Evolutionary conservation across 2,797 vertebrate genomes (phyloP).

Genomic region (Odontamblyopus rebecca): DNA sequence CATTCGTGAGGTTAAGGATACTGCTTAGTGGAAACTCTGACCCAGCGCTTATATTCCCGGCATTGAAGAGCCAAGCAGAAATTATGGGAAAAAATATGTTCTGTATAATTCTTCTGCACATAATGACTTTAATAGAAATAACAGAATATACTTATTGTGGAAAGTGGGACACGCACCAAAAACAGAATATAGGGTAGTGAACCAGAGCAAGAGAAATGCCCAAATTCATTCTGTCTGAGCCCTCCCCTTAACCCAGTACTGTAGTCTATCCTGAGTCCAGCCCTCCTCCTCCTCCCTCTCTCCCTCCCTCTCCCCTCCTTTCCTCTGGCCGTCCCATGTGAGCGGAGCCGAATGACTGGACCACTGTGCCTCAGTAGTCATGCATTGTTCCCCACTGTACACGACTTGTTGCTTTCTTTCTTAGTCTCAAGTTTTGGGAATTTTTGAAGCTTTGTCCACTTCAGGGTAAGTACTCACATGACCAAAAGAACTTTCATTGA

Average conservation of each 20-base stretch:
- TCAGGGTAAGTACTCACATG: slow-evolving; percentile 59
- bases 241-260: slow-evolving; percentile 50
- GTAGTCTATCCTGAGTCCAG: slow-evolving; percentile 51
- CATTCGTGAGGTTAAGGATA: background rate
- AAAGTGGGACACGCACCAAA: slow-evolving; percentile 4
- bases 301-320: slow-evolving; percentile 22
- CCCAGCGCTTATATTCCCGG: background rate
- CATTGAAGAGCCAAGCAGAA: background rate
- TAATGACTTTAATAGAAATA: slow-evolving; percentile 10
- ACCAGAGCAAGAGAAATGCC: slow-evolving; percentile 3
- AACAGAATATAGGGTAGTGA: slow-evolving; percentile 10
- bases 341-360: slow-evolving; percentile 67
- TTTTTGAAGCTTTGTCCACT: slow-evolving; percentile 30
- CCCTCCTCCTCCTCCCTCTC: slow-evolving; percentile 13
- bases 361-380: slow-evolving; percentile 64
- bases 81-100: slow-evolving; percentile 3
- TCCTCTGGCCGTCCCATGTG: slow-evolving; percentile 63
- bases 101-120: slow-evolving; percentile 1
- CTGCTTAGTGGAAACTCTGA: slow-evolving; percentile 5
- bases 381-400: slow-evolving; percentile 74
- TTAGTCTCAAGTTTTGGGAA: slow-evolving; percentile 30
- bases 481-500: slow-evolving; percentile 5
- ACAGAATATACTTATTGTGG: slow-evolving; percentile 7
- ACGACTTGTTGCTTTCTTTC: slow-evolving; percentile 64
- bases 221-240: slow-evolving; percentile 24